Conservation (phyloP, 2,113 vertebrate species). For the Pseudopodoces humilis region DNA sequence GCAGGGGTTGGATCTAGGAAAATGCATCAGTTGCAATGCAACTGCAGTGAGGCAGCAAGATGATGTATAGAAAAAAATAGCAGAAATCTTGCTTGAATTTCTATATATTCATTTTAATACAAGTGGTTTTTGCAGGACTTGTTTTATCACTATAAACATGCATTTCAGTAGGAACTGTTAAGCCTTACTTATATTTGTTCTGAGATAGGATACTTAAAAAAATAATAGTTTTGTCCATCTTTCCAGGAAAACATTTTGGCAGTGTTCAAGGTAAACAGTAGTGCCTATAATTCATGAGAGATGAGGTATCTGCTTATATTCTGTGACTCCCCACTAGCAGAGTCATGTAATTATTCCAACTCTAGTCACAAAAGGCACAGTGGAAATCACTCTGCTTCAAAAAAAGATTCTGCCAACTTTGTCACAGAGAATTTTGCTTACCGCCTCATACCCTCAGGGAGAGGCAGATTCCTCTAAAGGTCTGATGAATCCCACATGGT, state of each 20-base stretch:
- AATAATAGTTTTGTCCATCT: not conserved
- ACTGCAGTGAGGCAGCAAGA: not conserved
- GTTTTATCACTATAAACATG: not conserved
- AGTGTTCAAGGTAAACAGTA: not conserved
- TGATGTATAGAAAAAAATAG: not conserved
- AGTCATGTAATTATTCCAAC: not conserved
- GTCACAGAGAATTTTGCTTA: not conserved
- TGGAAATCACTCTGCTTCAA: not conserved
- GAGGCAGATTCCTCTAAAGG: not conserved
- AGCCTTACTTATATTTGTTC: not conserved
- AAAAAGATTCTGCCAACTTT: not conserved
- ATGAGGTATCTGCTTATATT: not conserved
- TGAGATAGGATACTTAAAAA: not conserved
- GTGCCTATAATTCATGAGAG: not conserved
- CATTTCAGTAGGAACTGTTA: not conserved
- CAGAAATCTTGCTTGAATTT: not conserved
- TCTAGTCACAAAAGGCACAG: not conserved
- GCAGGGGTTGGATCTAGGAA: not conserved
- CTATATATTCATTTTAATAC: not conserved
- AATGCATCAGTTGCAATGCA: constrained; percentile 29
- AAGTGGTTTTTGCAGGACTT: not conserved
- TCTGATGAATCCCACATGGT: not conserved
- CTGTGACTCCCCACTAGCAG: not conserved
- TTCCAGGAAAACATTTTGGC: not conserved
- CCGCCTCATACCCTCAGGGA: not conserved